A percentile compares a stretch with the other conserved stretches of the same genome.
These are phyloP conservation scores for Perca schrenkii DNA, from an alignment of 2,113 vertebrate genomes.

Conservation along the genomic window DNA sequence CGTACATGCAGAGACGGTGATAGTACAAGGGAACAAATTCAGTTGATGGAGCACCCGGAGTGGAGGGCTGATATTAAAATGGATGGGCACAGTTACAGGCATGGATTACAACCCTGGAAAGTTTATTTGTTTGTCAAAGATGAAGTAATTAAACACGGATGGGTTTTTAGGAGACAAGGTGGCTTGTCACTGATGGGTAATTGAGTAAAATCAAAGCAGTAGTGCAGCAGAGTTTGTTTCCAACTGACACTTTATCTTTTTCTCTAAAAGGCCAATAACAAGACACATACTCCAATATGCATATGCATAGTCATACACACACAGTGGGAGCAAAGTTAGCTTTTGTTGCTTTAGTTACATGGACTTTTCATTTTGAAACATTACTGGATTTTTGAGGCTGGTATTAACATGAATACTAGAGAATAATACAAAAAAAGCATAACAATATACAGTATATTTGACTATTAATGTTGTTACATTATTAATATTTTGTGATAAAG, in stretches of 20 bases:
- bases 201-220: conserved; percentile 36
- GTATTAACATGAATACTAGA: neutral
- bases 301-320: neutral
- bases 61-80: conserved; percentile 43
- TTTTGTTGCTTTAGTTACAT: conserved; percentile 23
- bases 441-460: neutral
- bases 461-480: neutral
- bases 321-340: neutral
- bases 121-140: conserved; percentile 63
- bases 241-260: conserved; percentile 22
- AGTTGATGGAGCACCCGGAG: conserved; percentile 48
- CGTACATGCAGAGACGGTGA: neutral
- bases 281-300: neutral
- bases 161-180: conserved; percentile 49
- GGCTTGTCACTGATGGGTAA: conserved; percentile 36
- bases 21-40: neutral
- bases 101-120: conserved; percentile 37
- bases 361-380: neutral
- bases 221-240: conserved; percentile 20
- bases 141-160: conserved; percentile 62
- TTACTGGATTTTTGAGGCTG: neutral
- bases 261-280: conserved; percentile 32
- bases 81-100: conserved; percentile 43
- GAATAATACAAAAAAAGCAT: neutral
- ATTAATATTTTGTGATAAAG: neutral